phyloP scores from a whole-genome alignment of 2,113 vertebrate species.

The Barnardius zonarius region DNA sequence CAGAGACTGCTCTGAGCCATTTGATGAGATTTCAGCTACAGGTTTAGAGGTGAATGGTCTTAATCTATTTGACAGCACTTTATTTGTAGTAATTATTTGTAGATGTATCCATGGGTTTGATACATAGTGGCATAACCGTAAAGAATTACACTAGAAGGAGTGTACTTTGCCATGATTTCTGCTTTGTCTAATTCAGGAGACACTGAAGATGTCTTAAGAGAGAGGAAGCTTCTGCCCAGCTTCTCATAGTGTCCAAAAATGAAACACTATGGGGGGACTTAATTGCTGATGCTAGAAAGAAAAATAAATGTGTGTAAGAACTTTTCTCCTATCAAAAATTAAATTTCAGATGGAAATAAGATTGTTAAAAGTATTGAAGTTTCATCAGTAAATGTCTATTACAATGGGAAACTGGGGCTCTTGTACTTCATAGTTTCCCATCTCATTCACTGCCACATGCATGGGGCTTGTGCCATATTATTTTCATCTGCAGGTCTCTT shows the following conservation, averaged over 20 bases:
- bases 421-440: not conserved
- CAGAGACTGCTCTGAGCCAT: not conserved
- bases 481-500: not conserved
- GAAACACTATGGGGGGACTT: not conserved
- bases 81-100: not conserved
- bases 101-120: not conserved
- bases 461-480: accelerated
- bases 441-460: not conserved
- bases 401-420: not conserved
- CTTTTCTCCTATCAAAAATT: not conserved
- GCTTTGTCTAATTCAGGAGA: not conserved
- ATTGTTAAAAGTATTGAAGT: not conserved
- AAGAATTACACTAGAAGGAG: not conserved
- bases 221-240: not conserved
- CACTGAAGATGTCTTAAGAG: not conserved
- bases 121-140: not conserved
- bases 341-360: not conserved
- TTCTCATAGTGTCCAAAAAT: not conserved
- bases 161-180: not conserved
- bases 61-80: not conserved
- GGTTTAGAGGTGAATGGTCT: not conserved
- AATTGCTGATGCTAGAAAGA: too few species aligned
- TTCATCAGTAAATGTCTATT: not conserved
- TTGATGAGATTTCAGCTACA: accelerated
- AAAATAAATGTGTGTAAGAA: too few species aligned